Evolutionary conservation across 2,888 invertebrate species (phyloP).

Genomic region (Cataglyphis cursor): DNA sequence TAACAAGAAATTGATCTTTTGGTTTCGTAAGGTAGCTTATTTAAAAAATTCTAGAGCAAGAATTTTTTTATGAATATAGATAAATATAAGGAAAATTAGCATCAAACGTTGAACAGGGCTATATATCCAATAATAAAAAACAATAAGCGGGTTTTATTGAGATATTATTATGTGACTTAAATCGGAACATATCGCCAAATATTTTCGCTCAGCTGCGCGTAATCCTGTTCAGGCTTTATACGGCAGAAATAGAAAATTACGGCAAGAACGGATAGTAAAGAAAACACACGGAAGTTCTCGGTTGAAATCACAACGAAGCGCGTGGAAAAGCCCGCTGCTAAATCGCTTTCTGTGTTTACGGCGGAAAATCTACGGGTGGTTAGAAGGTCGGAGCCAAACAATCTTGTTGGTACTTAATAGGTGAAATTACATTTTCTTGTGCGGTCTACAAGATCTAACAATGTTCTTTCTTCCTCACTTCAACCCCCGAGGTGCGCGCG

Average conservation of each 20-base stretch:
- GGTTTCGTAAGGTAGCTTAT: neutral
- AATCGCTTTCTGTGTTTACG: conserved; percentile 66
- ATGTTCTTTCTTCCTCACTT: conserved; percentile 52
- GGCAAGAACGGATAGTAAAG: conserved; percentile 49
- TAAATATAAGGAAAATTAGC: neutral
- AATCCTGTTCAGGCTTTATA: conserved; percentile 36
- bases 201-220: conserved; percentile 23
- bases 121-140: neutral
- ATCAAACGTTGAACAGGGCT: neutral
- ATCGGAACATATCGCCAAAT: conserved; percentile 26
- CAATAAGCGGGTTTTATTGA: neutral
- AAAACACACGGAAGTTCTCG: conserved; percentile 46
- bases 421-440: conserved; percentile 75
- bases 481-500: neutral
- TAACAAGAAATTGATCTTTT: neutral
- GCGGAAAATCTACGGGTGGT: conserved; percentile 60
- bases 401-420: conserved; percentile 73
- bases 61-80: neutral
- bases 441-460: conserved; percentile 66
- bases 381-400: conserved; percentile 64
- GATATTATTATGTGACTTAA: conserved; percentile 17
- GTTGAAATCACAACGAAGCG: conserved; percentile 66
- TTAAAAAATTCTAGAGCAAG: neutral
- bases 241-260: conserved; percentile 52
- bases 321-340: conserved; percentile 58